These are phyloP conservation scores for Karalla daura DNA, from an alignment of 2,797 vertebrate species.

Conservation along the genomic window DNA sequence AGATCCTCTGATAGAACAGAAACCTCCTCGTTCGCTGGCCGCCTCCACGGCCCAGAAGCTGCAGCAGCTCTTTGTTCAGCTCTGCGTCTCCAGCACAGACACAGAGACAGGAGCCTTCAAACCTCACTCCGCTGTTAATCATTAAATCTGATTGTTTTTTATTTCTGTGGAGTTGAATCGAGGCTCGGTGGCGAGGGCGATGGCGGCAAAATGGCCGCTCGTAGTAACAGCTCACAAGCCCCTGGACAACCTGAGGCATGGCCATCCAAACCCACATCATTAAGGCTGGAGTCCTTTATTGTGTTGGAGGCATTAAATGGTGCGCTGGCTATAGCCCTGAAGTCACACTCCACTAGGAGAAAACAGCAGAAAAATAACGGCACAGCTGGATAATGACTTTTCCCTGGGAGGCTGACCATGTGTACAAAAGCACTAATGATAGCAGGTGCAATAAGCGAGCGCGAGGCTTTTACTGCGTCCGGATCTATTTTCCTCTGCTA, in stretches of 20 bases:
- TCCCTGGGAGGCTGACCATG: constrained; percentile 83
- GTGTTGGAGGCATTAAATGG: constrained; percentile 81
- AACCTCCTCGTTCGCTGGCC: too few relatives aligned
- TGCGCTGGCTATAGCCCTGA: constrained; percentile 74
- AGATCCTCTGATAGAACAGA: too few relatives aligned
- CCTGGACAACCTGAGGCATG: constrained; percentile 75
- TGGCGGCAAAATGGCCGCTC: constrained; percentile 75
- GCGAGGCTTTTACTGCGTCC: constrained; percentile 76
- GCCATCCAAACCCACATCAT: constrained; percentile 83
- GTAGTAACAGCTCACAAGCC: constrained; percentile 72
- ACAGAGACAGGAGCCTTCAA: constrained; percentile 32
- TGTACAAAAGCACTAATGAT: constrained; percentile 83
- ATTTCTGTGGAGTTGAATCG: constrained; percentile 50
- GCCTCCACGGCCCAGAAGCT: too few relatives aligned
- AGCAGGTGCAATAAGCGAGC: constrained; percentile 81
- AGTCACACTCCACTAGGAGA: constrained; percentile 79
- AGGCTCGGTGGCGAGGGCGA: constrained; percentile 42
- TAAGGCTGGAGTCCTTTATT: constrained; percentile 81
- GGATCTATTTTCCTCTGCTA: constrained; percentile 80
- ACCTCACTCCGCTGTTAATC: constrained; percentile 49
- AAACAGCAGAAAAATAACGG: constrained; percentile 77
- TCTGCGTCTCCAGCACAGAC: not conserved
- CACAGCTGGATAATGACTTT: constrained; percentile 84
- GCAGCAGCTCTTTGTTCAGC: too few relatives aligned
- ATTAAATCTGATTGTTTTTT: constrained; percentile 57